Evolutionary conservation across 2,113 vertebrate species (phyloP).

Genomic region (Trematocara unimaculatum): DNA sequence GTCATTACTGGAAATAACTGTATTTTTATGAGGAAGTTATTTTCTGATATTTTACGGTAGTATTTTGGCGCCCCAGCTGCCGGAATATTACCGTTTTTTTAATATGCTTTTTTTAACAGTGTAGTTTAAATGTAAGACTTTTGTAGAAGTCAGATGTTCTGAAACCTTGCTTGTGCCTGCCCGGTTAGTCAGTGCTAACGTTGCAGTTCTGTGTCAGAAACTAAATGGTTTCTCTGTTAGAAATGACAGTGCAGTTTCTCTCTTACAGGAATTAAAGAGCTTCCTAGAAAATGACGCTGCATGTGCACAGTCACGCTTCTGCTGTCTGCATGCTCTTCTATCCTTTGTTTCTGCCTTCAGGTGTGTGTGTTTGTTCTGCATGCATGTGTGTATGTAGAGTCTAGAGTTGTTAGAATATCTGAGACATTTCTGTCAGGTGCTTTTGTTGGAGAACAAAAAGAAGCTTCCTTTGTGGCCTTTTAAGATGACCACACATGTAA

Average conservation of each 20-base stretch:
- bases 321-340: not conserved
- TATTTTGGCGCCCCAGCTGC: too few species aligned
- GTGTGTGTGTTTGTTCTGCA: not conserved
- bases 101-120: too few species aligned
- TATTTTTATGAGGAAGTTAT: too few species aligned
- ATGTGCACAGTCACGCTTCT: not conserved
- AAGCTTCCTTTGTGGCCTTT: slow-evolving; percentile 1
- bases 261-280: not conserved
- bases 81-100: too few species aligned
- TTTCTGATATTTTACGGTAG: too few species aligned
- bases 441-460: slow-evolving; percentile 20
- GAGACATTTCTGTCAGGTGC: slow-evolving; percentile 43
- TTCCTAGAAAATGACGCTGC: not conserved
- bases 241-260: slow-evolving; percentile 53
- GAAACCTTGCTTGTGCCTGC: not conserved
- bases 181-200: not conserved
- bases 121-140: not conserved
- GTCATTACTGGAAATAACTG: too few species aligned
- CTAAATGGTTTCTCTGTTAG: slow-evolving; percentile 43
- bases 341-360: not conserved
- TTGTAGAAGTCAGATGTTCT: not conserved
- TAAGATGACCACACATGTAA: not conserved
- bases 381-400: not conserved
- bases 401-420: not conserved
- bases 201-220: not conserved